phyloP scores from a whole-genome alignment of 2,797 vertebrate genomes.

The Craterocephalus amniculus region DNA sequence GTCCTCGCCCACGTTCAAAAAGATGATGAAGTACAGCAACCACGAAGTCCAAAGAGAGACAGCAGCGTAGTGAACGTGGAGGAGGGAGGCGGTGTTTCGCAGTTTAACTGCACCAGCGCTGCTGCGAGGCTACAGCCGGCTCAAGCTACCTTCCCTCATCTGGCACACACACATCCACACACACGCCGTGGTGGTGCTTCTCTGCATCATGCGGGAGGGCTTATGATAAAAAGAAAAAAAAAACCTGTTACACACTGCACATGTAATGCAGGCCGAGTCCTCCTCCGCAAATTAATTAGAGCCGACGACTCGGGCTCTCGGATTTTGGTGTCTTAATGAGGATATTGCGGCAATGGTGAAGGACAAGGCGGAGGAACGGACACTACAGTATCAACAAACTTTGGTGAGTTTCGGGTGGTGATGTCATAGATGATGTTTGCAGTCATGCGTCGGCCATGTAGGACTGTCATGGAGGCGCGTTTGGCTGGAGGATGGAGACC shows the following conservation, averaged over 20 bases:
- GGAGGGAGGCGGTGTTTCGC: conserved; percentile 68
- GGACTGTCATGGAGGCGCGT: conserved; percentile 1
- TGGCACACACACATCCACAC: conserved; percentile 28
- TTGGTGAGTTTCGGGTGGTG: conserved; percentile 80
- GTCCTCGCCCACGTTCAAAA: not conserved
- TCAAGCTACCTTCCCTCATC: conserved; percentile 45
- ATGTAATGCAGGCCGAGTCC: conserved; percentile 40
- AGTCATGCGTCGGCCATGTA: conserved; percentile 13
- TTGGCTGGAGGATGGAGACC: conserved; percentile 29
- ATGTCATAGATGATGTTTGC: conserved; percentile 30
- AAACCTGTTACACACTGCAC: conserved; percentile 69
- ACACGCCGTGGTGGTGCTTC: conserved; percentile 14
- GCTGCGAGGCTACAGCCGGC: conserved; percentile 57
- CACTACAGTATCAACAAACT: conserved; percentile 85
- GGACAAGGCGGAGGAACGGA: conserved; percentile 75
- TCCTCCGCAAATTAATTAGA: conserved; percentile 46
- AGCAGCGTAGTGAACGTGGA: conserved; percentile 36
- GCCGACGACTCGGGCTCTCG: conserved; percentile 19
- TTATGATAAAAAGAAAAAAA: conserved; percentile 6
- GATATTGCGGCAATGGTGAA: conserved; percentile 77
- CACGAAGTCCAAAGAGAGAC: conserved; percentile 41
- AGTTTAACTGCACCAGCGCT: conserved; percentile 54
- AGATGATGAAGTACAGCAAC: conserved; percentile 35
- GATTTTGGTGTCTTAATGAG: conserved; percentile 46
- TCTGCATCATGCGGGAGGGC: conserved; percentile 47